Base-by-base conservation (phyloP, 1,140 invertebrate species). In the Oedothorax gibbosus region DNA sequence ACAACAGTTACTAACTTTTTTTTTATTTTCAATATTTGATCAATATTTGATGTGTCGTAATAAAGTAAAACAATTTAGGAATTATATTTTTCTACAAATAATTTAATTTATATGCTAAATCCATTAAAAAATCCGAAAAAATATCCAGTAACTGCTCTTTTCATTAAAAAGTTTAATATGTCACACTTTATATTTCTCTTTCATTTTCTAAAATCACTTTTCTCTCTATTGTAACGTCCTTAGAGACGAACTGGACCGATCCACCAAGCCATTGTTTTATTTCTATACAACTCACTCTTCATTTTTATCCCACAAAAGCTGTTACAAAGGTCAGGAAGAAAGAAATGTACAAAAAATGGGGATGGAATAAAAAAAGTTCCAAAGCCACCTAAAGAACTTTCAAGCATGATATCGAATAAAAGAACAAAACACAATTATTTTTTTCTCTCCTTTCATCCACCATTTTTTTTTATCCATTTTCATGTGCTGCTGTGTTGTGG, bases 281-380 rank as follows among this genome's bases (percentile, higher is more conserved):
- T 79, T 53, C 77, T 68, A 35, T 53, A 49, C 76, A 64, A 78
- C 66, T 65, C 57, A 57, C 60, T 14, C 20, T 65, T 79, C 77
- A 79, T 79, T 79, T 79, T 79, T 79, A 79, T 79, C 62, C 77
- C 77, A 50, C 68, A 66, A 35, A 79, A 79, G 64, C 64, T 49
- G 18, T 71, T 9, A 50, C 21, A 15, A 18, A 62, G 18, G 50
- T 35, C 7, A 11, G 49, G 68, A 71, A 53, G 65, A 21, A 68
- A 35, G 35, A 35, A 35, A 57, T 57, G 72, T 57, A 75, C 56
- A 51, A 53, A 9, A 60, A 51, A n/a, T 64, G 50, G 20, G 11
- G 62, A 35, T n/a, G 12, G 15, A 50, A 18, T n/a, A 77, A 77
- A 77, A 76, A 65, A 64, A 15, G 9, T 53, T 66, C 35, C 77